A percentile compares a stretch with the other conserved stretches of the same genome.
phyloP scores from a whole-genome alignment of 2,113 vertebrate species.

The Sinocyclocheilus grahami region DNA sequence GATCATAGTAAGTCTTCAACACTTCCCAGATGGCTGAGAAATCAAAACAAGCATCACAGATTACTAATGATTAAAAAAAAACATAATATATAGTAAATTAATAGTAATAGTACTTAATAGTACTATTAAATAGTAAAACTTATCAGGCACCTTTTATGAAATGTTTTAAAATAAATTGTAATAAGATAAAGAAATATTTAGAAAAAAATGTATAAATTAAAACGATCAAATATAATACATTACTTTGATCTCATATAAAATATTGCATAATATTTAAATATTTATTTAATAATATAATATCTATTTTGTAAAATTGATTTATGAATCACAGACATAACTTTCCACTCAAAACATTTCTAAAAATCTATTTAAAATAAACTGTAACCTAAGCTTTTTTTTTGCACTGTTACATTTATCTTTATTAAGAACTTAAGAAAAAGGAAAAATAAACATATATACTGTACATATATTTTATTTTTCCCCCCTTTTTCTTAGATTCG shows the following conservation, averaged over 20 bases:
- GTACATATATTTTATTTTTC: too few relatives aligned
- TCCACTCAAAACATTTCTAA: slow-evolving; percentile 13
- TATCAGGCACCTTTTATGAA: not conserved
- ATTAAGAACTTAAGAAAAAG: too few relatives aligned
- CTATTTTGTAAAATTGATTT: not conserved
- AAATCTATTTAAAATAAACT: not conserved
- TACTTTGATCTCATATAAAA: not conserved
- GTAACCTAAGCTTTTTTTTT: too few relatives aligned
- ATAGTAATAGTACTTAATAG: too few relatives aligned
- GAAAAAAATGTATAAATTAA: too few relatives aligned
- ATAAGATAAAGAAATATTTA: not conserved
- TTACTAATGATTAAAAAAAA: not conserved
- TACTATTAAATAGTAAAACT: not conserved
- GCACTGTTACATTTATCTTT: too few relatives aligned
- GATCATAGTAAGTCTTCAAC: too few relatives aligned
- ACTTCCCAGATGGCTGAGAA: slow-evolving; percentile 29
- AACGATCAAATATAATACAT: not conserved
- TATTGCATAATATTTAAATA: not conserved
- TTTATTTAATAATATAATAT: not conserved
- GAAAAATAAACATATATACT: too few relatives aligned
- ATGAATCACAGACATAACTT: not conserved
- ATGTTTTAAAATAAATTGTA: not conserved
- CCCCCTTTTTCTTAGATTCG: too few relatives aligned
- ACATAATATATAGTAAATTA: too few relatives aligned
- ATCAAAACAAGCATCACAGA: not conserved